Evolutionary conservation across 2,113 vertebrate genomes (phyloP), one percentile per base, ranked within the genome.

Genomic region (Lutjanus erythropterus): DNA sequence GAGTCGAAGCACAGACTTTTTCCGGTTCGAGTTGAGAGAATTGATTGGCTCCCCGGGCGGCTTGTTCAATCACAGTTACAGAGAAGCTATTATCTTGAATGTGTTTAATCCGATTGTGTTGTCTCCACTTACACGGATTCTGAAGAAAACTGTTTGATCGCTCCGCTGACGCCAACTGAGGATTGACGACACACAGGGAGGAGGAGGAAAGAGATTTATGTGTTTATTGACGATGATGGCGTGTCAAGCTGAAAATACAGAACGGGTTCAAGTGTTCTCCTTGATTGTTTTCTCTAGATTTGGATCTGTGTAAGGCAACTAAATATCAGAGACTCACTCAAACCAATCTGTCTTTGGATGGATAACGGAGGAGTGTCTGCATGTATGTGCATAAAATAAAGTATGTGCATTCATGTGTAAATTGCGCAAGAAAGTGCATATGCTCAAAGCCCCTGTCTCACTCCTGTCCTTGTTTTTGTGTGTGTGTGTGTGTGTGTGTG

Each of bases 41-140:
- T 88, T 69, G 71, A 89, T 87, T 73, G 65, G 58, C 56, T 67
- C 58, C 67, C 46, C 37, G 12, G 64, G 80, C 50, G 5, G 23
- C 73, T 78, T 83, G 71, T 87, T 90, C 79, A 73, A 87, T 90
- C 71, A 72, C 80, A 85, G 77, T 56, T 77, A 74, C 78, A 85
- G 69, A 69, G 77, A 83, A 88, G 86, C 84, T 84, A 86, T 90
- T 90, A 83, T 84, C 80, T 81, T 2, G 29, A 31, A 37, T 41
- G 75, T 62, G 88, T 85, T 79, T 81, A 80, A 83, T 85, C 33
- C 44, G n/a, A 84, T 71, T 66, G 64, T 71, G 75, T 70, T 83
- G 74, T 83, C 35, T 72, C 39, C 41, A 23, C 65, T 77, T 33
- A 75, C 75, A 73, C 25, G 12, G 47, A 68, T 42, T 56, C 27